Base-by-base conservation (phyloP, 2,888 invertebrate genomes). In the Drosophila tanythrix region DNA sequence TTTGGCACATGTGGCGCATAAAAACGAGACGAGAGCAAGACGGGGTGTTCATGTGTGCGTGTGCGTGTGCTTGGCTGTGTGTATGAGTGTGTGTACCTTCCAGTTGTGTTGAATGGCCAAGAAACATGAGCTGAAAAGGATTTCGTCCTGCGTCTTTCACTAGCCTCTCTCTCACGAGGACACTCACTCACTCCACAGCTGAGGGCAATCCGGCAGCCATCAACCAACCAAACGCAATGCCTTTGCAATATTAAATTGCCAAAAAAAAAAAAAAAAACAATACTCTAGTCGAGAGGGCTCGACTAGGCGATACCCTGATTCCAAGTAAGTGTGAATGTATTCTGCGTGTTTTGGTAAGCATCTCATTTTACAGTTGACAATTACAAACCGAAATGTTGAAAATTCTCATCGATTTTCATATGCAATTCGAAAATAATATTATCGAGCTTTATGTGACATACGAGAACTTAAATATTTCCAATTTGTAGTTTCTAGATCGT, bases 181-280 rank as follows among this genome's bases (percentile, higher is more conserved):
- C 82, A 68, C 72, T 57, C 72, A 63, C 48, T 50, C 71, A 62
- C 59, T 40, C 51, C 60, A 59, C 62, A 60, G 51, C 71, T 67
- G 56, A 73, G 66, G 66, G 69, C 70, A 64, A 67, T 62, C 61
- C 63, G 36, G 56, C 67, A 65, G 61, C 73, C 51, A 58, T 53
- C 74, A 74, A 33, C 56, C 73, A 71, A 61, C 81, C 78, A 67
- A 74, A 61, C 65, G 71, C 59, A 71, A 71, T 73, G 79, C 72
- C 79, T 79, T 76, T 90, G 82, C 83, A 90, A 90, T 90, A 91
- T 91, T 89, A 91, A 90, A 91, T 90, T 90, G 90, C 83, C 88
- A 88, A 85, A 87, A 89, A 79, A 61, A 68, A 59, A 27, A 51
- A 59, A 27, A 51, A 31, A n/a, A 36, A 31, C 11, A 57, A 57